Percentiles rank a stretch among this genome's conserved stretches.
phyloP scores from a whole-genome alignment of 2,113 vertebrate genomes.

The Dasypus novemcinctus region DNA sequence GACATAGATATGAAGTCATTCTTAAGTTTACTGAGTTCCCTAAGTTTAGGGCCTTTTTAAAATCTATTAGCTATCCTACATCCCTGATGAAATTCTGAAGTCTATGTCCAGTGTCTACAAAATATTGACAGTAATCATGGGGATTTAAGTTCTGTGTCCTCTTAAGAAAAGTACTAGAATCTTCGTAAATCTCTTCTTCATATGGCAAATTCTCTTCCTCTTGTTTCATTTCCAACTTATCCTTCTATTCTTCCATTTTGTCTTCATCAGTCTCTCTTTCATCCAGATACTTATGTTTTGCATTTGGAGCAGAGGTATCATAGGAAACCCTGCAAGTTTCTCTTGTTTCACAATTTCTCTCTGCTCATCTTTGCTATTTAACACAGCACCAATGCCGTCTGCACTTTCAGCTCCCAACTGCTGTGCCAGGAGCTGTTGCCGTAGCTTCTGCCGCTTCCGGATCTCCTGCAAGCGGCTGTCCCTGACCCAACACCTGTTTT shows the following conservation, averaged over 20 bases:
- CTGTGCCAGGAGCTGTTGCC: constrained; percentile 93
- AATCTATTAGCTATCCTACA: constrained; percentile 87
- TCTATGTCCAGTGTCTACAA: constrained; percentile 97
- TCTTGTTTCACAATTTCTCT: constrained; percentile 59
- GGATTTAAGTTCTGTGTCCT: constrained; percentile 98
- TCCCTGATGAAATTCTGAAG: constrained; percentile 99
- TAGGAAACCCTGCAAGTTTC: constrained; percentile 92
- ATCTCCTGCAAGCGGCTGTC: constrained; percentile 83
- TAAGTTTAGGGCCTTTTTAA: no score
- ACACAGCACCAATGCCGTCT: no score
- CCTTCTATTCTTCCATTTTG: constrained; percentile 94
- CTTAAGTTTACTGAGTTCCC: no score
- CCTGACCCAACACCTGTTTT: constrained; percentile 80
- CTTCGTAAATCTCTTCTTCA: constrained; percentile 97
- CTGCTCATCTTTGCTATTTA: no score
- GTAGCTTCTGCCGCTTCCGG: constrained; percentile 91
- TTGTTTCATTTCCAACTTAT: constrained; percentile 92
- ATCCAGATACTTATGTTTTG: constrained; percentile 89
- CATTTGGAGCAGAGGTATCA: constrained; percentile 87
- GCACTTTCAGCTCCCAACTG: constrained; percentile 77
- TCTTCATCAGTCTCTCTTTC: constrained; percentile 95
- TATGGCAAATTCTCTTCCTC: constrained; percentile 93
- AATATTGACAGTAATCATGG: constrained; percentile 99
- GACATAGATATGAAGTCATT: no score
- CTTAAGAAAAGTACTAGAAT: constrained; percentile 99